A percentile compares a stretch with the other conserved stretches of the same genome.
These are phyloP conservation scores for Ctenicera cuprea DNA, from an alignment of 2,888 invertebrate genomes.

Conservation along the genomic window DNA sequence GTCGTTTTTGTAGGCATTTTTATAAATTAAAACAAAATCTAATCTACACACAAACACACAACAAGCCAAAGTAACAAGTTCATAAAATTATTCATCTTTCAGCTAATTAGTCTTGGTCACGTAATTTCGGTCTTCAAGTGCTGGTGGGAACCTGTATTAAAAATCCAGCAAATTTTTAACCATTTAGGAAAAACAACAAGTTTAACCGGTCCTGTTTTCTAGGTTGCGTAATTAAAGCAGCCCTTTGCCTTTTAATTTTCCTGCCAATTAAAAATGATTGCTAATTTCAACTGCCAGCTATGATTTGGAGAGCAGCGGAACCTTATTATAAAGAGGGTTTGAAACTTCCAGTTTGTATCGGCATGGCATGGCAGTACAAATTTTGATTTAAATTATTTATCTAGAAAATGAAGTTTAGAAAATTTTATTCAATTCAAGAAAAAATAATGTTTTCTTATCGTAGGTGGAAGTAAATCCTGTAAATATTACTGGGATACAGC, in stretches of 20 bases:
- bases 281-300: slow-evolving; percentile 15
- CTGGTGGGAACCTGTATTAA: too few relatives aligned
- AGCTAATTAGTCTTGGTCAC: slow-evolving; percentile 28
- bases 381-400: too few relatives aligned
- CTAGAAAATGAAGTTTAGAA: too few relatives aligned
- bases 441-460: not conserved
- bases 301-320: not conserved
- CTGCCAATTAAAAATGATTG: slow-evolving; percentile 17
- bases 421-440: too few relatives aligned
- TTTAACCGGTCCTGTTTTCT: slow-evolving; percentile 1
- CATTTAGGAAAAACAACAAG: not conserved
- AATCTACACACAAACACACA: slow-evolving; percentile 7
- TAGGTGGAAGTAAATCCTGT: not conserved
- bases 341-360: not conserved
- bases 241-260: slow-evolving; percentile 10
- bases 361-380: too few relatives aligned
- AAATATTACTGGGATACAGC: not conserved
- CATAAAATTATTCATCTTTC: slow-evolving; percentile 22
- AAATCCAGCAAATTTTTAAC: not conserved
- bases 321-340: not conserved
- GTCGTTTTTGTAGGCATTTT: not conserved
- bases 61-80: slow-evolving; percentile 24
- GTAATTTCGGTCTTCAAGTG: not conserved
- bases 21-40: slow-evolving; percentile 10
- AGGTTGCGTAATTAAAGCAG: not conserved